These are phyloP conservation scores for Machaerirhynchus nigripectus DNA, from an alignment of 2,113 vertebrate species.

Conservation along the genomic window DNA sequence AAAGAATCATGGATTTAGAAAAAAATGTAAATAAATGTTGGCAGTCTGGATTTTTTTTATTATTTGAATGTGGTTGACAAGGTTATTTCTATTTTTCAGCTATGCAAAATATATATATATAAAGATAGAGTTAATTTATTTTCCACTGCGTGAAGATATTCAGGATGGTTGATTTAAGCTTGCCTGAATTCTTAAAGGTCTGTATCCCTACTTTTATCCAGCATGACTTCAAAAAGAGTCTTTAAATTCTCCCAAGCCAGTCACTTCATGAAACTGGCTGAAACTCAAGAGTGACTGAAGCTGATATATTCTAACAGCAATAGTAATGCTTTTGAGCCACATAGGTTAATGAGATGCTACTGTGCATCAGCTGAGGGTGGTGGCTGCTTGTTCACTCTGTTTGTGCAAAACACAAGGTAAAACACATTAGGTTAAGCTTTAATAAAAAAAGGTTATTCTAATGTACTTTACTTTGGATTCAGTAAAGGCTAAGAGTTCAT, in stretches of 20 bases:
- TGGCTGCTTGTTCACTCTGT: not conserved
- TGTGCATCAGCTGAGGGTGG: not conserved
- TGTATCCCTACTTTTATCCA: not conserved
- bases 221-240: not conserved
- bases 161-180: not conserved
- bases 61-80: not conserved
- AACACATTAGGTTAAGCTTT: not conserved
- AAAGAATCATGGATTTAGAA: not conserved
- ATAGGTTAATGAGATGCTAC: not conserved
- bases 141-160: not conserved
- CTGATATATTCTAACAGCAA: not conserved
- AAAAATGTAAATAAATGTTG: not conserved
- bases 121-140: not conserved
- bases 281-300: not conserved
- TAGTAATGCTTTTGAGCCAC: not conserved
- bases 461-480: not conserved
- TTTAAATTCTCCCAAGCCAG: not conserved
- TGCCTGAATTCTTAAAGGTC: not conserved
- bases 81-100: not conserved
- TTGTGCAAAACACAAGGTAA: slow-evolving; percentile 4
- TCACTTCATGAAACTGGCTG: not conserved
- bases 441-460: not conserved
- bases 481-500: not conserved
- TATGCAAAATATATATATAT: not conserved
- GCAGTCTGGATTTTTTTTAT: not conserved